phyloP scores from a whole-genome alignment of 1,140 invertebrate genomes.

The Drosophila ambigua region DNA sequence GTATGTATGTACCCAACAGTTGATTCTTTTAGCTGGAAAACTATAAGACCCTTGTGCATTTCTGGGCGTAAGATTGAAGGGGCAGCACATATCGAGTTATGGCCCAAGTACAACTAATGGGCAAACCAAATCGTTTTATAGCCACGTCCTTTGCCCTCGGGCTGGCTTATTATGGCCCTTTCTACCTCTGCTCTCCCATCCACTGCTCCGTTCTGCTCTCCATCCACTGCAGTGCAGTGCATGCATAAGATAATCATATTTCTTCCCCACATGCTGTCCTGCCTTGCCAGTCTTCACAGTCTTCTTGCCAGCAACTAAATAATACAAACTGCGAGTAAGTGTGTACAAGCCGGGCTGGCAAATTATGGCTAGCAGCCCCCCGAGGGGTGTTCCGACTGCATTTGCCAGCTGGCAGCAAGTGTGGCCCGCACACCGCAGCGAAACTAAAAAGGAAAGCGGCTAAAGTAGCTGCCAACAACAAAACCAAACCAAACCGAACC shows the following conservation, averaged over 20 bases:
- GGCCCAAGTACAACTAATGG: constrained; percentile 17
- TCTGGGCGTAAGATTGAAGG: not conserved
- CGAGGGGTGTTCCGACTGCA: constrained; percentile 38
- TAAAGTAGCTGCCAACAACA: constrained; percentile 65
- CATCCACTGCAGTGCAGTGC: constrained; percentile 50
- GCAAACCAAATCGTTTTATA: constrained; percentile 28
- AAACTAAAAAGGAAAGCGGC: constrained; percentile 70
- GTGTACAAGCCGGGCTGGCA: constrained; percentile 75
- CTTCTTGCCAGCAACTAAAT: constrained; percentile 62
- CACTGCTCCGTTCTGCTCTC: not conserved
- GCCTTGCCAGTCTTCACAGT: not conserved
- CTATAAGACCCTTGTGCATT: not conserved
- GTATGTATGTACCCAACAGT: not conserved
- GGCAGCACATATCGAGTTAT: not conserved
- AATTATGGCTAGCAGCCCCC: constrained; percentile 64
- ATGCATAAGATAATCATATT: constrained; percentile 76
- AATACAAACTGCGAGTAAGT: constrained; percentile 65
- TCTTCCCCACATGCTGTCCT: constrained; percentile 42
- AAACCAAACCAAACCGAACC: constrained; percentile 2
- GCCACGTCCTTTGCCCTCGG: constrained; percentile 36
- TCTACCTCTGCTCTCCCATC: not conserved
- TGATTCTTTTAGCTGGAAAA: not conserved
- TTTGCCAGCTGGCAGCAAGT: constrained; percentile 65
- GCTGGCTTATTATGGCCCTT: constrained; percentile 39
- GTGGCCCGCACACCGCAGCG: no score